Evolutionary conservation across 2,113 vertebrate genomes (phyloP).

Genomic region (Casuarius casuarius): DNA sequence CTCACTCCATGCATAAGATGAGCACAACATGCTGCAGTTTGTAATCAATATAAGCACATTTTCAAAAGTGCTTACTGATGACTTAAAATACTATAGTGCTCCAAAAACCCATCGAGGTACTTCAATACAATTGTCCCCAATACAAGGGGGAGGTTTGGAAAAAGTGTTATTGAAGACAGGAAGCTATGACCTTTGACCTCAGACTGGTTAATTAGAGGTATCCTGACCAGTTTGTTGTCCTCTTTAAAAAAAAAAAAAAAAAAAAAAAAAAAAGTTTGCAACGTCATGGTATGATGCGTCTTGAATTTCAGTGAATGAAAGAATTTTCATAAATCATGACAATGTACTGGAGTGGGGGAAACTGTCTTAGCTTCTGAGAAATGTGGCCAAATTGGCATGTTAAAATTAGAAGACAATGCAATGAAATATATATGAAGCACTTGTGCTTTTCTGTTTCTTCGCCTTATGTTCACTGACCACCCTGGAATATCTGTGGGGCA

Average conservation of each 20-base stretch:
- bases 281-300: neutral
- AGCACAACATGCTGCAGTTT: neutral
- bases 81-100: neutral
- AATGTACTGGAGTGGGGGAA: neutral
- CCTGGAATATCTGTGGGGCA: neutral
- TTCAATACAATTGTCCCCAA: neutral
- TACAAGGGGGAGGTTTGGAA: neutral
- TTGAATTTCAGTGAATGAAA: neutral
- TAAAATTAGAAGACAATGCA: neutral
- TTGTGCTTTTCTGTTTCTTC: neutral
- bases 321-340: neutral
- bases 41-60: neutral
- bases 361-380: neutral
- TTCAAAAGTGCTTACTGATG: neutral
- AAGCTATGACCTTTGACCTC: neutral
- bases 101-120: neutral
- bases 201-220: neutral
- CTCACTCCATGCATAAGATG: neutral
- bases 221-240: neutral
- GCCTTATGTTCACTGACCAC: neutral
- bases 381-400: fast-evolving
- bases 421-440: conserved; percentile 12
- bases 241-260: too few species aligned
- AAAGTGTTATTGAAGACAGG: neutral
- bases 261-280: too few species aligned